Evolutionary conservation across 2,797 vertebrate genomes (phyloP), one percentile per base, ranked within the genome.

Genomic region (Microctenopoma stevenorrisi): DNA sequence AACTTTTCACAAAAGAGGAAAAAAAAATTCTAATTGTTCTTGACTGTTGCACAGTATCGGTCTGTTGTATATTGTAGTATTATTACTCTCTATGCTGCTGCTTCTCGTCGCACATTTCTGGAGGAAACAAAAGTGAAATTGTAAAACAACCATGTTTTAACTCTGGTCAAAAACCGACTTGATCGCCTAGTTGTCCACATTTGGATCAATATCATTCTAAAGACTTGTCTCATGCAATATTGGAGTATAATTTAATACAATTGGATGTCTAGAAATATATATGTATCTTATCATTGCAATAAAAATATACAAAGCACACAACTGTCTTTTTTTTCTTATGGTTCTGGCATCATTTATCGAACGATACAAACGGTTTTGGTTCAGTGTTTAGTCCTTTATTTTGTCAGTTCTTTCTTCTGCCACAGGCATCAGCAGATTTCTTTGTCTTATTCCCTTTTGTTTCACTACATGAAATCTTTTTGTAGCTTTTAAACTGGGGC

Each of bases 211-310:
- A 85, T 84, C 72, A 84, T 88, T 81, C 89, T 88, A 60, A 89
- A 89, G 87, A 90, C 88, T 22, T 74, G 85, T 92, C 85, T 89
- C 89, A 92, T 88, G 87, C 86, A 88, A 91, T 92, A 92, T 89
- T 89, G 89, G 91, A 93, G 89, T 89, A 90, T 92, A 93, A 94
- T 93, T 94, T 93, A 93, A 93, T 86, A 78, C 91, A 91, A 89
- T 82, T 93, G 91, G 91, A 92, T 93, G 92, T 93, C 90, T 91
- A 84, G 85, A 93, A 88, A 87, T 93, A 90, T 93, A 93, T 91
- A 86, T 94, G 91, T 94, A 94, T 92, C 86, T 91, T 93, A 93
- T 93, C 86, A 93, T 94, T 94, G 91, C 93, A 94, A 94, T 94
- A 94, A 95, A 94, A 91, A 88, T 85, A 85, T 89, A 92, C 87